A percentile compares a stretch with the other conserved stretches of the same genome.
Evolutionary conservation across 2,113 vertebrate species (phyloP).

Genomic region (Mohoua ochrocephala): DNA sequence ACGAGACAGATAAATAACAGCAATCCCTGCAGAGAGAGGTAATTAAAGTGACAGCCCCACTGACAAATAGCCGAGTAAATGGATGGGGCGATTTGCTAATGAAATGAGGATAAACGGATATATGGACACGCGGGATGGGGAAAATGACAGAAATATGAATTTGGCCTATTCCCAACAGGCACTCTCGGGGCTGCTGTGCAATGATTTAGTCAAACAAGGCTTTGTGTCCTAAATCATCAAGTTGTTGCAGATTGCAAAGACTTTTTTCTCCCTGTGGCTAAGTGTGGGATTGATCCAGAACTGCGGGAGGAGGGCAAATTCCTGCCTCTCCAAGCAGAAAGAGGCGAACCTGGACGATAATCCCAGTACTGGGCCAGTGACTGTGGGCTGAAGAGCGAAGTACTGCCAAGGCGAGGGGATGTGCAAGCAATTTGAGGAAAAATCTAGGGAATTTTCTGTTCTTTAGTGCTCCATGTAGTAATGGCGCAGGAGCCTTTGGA

Average conservation of each 20-base stretch:
- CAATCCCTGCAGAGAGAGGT: background rate
- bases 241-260: background rate
- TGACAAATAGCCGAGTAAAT: slow-evolving; percentile 27
- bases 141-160: slow-evolving; percentile 5
- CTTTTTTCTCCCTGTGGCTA: background rate
- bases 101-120: background rate
- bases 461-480: background rate
- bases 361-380: background rate
- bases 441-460: background rate
- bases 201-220: background rate
- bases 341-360: background rate
- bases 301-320: background rate
- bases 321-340: background rate
- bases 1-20: slow-evolving; percentile 30
- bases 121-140: background rate
- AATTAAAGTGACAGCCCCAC: slow-evolving; percentile 4
- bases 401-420: background rate
- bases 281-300: background rate
- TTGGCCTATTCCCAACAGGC: background rate
- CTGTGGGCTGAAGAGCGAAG: background rate
- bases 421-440: background rate
- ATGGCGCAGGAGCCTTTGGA: background rate
- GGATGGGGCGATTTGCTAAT: background rate
- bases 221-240: background rate
- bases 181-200: background rate